phyloP scores from a whole-genome alignment of 2,113 vertebrate species.

The Donacobius atricapilla region DNA sequence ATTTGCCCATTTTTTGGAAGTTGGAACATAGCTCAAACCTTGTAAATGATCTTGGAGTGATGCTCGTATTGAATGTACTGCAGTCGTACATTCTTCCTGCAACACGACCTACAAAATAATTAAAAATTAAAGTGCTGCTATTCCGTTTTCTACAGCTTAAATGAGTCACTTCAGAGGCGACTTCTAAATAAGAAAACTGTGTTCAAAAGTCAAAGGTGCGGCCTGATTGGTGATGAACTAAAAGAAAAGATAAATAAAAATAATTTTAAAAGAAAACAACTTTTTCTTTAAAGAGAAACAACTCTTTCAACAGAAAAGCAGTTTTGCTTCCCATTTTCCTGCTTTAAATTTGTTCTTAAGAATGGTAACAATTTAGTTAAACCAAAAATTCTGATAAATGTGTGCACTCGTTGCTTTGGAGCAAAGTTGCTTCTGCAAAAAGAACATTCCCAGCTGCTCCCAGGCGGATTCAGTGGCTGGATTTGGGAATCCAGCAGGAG shows the following conservation, averaged over 20 bases:
- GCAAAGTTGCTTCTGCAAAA: not conserved
- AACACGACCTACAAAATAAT: not conserved
- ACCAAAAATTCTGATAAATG: not conserved
- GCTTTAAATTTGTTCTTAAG: not conserved
- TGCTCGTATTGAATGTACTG: accelerated
- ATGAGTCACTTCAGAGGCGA: not conserved
- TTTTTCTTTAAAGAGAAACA: not conserved
- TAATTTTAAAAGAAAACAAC: not conserved
- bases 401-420: accelerated
- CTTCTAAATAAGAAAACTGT: not conserved
- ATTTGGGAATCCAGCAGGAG: not conserved
- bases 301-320: not conserved
- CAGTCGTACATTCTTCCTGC: not conserved
- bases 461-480: not conserved
- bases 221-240: not conserved
- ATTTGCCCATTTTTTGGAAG: not conserved
- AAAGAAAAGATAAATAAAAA: not conserved
- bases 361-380: not conserved
- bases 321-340: not conserved
- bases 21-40: accelerated
- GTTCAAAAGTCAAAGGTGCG: not conserved
- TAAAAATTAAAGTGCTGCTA: not conserved
- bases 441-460: not conserved
- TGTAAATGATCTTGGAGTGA: not conserved
- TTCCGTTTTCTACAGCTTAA: not conserved